Evolutionary conservation across 2,888 invertebrate genomes (phyloP), one percentile per base, ranked within the genome.

Genomic region (Drosophila suboccidentalis): DNA sequence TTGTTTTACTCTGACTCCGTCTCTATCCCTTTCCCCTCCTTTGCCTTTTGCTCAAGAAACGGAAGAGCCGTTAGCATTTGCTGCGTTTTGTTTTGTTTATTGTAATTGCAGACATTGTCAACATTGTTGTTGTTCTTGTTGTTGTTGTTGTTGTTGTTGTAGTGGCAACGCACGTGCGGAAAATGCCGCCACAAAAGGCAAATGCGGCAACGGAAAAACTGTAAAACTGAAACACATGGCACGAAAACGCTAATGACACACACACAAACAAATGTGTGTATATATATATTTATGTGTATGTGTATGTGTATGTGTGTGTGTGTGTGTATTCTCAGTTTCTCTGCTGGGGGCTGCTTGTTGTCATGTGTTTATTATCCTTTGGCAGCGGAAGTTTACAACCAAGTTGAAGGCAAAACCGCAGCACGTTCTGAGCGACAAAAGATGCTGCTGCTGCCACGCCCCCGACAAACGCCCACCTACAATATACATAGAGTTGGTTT

Each of bases 341-440:
- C 65, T 77, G 76, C 79, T 74, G 76, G 76, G 73, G 76, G 77
- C n/a, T 26, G 57, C 66, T 71, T 78, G 73, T 79, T 78, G 73
- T 79, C 87, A 84, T 85, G 87, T 87, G 89, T 84, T 84, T 80
- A 84, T 88, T 88, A 86, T 88, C 84, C 83, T 78, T 86, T 85
- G 61, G 62, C 62, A 71, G 78, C 78, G 83, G 73, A 88, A 88
- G 83, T 86, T 86, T 88, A 76, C 86, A 77, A 66, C 79, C 74
- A 63, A 74, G 62, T 75, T 68, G 64, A 78, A 69, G 68, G 65
- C 68, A 41, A 47, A 74, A 53, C 76, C 78, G 64, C 76, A 74
- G 76, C 76, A 69, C 64, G 74, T 60, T 69, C 53, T 53, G 62
- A 60, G 70, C 75, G 61, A 78, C 68, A 73, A 78, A 69, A 73